Percentiles rank a stretch among this genome's conserved stretches.
These are phyloP conservation scores for Torymus tubicola DNA, from an alignment of 2,888 invertebrate species.

Conservation along the genomic window DNA sequence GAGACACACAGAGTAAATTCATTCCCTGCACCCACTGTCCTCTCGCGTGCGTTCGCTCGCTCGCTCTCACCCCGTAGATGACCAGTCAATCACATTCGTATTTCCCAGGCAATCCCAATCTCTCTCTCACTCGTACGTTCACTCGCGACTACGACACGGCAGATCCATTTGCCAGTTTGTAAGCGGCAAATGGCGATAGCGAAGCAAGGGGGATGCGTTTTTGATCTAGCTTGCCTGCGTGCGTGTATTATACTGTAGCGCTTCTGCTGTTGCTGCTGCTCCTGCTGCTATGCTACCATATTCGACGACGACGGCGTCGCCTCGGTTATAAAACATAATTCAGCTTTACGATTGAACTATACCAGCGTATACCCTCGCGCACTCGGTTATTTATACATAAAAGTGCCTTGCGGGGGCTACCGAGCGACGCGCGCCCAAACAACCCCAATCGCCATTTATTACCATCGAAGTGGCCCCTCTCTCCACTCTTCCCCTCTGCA, in stretches of 20 bases:
- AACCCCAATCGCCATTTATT: constrained; percentile 45
- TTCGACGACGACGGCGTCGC: neutral
- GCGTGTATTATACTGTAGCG: neutral
- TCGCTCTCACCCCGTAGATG: neutral
- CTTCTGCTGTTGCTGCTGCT: too few relatives aligned
- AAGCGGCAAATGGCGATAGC: constrained; percentile 31
- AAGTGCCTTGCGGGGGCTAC: constrained; percentile 26
- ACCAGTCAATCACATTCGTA: constrained; percentile 53
- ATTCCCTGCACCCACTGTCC: neutral
- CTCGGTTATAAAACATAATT: constrained; percentile 51
- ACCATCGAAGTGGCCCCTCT: constrained; percentile 24
- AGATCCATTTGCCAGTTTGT: constrained; percentile 54
- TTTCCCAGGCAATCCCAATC: constrained; percentile 37
- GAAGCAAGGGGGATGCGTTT: neutral
- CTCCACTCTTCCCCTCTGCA: neutral
- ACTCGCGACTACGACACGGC: constrained; percentile 38
- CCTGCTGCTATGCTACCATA: too few relatives aligned
- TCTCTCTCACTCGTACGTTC: neutral
- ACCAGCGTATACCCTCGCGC: neutral
- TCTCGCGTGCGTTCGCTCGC: neutral
- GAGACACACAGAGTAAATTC: constrained; percentile 42
- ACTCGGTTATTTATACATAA: constrained; percentile 34
- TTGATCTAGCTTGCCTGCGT: constrained; percentile 9
- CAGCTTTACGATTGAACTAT: constrained; percentile 47
- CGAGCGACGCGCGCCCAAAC: constrained; percentile 17